Base-by-base conservation (phyloP, 2,888 invertebrate genomes). In the Leptopilina myrica region DNA sequence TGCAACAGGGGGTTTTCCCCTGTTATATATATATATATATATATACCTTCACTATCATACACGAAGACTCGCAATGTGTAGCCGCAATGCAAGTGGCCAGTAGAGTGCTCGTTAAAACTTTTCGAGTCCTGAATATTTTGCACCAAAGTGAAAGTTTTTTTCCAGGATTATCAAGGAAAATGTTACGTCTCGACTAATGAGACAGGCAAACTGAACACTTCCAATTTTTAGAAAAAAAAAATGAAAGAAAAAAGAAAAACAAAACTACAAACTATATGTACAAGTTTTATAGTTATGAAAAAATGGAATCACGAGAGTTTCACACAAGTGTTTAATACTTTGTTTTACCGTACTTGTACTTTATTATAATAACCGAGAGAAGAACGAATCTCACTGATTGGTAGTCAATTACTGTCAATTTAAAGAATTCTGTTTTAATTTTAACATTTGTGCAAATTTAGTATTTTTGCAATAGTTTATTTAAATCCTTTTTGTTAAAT, bases 61-160 rank as follows among this genome's bases (percentile, higher is more conserved):
- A 69, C 43, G 43, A 43, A 43, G 8, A 8, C 49, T 49, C 73
- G 33, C 46, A 46, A 14, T 49, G 11, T 73, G 64, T 26, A 77
- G 77, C 73, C 69, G 49, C 79, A 64, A 53, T 67, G 53, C 77
- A 69, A 77, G 75, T 49, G 73, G 73, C 56, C 69, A 65, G 78
- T 64, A 65, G 78, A 79, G 79, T 66, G 73, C 81, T 81, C 81
- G 80, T 81, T 81, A 81, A 78, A 81, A 81, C 78, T 81, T 49
- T 81, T 46, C 64, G 73, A 80, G 56, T 73, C 76, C 77, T 79
- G 79, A 79, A 81, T 79, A 81, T 79, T 80, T 78, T 73, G 73
- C 76, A 69, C 33, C 43, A 65, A 56, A 76, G 46, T 65, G 65
- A 43, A 76, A 81, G 78, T 73, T 80, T 81, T 81, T 81, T 80